Evolutionary conservation across 2,888 invertebrate species (phyloP), one percentile per base, ranked within the genome.

Genomic region (Lycophotia porphyrea): DNA sequence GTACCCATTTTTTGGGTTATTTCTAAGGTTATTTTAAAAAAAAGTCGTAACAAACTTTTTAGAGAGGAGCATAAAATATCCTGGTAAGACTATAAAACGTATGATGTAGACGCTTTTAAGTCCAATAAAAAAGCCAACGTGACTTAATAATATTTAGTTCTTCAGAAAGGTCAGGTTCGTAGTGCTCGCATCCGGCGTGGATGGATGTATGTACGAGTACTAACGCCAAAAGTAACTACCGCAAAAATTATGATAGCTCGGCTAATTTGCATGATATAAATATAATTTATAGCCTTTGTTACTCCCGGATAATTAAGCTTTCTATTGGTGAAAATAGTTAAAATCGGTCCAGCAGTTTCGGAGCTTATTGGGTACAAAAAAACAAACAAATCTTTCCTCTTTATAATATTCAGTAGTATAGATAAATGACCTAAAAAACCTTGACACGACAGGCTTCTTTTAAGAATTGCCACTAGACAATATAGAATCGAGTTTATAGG

Each of bases 31-130:
- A 52, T 64, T 52, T 24, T 55, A 64, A 58, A 65, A 61, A 61
- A 80, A 24, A 55, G 31, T 39, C 63, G 49, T 66, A 49, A 49
- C 11, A 76, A 76, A 60, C 39, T 76, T 65, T 60, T 31, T 0
- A 34, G 2, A 61, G 42, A 42, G 24, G 52, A 4, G 7, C 44
- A 47, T 68, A 36, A 39, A 36, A 31, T 18, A 8, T 42, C 5
- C 68, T 27, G 24, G 58, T 31, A 67, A 55, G 13, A 47, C 47
- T n/a, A n/a, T 47, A 65, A 81, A 75, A 60, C 18, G 8, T 21
- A 44, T 65, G 34, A 66, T 44, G n/a, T 60, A 34, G 27, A 21
- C 13, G 65, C 42, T 60, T 65, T 44, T 13, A 44, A 5, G 24
- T 76, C 15, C 5, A 27, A 44, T 5, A 49, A 47, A 27, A 5